A percentile compares a stretch with the other conserved stretches of the same genome.
phyloP scores from a whole-genome alignment of 2,888 invertebrate species.

The Aphodius granarius region DNA sequence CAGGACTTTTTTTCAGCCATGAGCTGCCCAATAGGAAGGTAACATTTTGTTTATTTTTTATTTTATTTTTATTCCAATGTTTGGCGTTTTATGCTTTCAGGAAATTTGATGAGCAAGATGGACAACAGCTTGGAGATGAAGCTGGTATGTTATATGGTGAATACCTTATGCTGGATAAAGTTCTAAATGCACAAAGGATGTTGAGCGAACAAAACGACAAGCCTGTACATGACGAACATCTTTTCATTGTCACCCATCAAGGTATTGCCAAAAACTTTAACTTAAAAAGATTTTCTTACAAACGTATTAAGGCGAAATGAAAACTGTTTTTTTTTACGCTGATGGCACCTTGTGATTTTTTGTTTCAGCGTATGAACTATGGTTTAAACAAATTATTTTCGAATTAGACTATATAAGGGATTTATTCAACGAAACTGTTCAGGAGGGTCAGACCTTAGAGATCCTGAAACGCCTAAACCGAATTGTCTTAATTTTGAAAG shows the following conservation, averaged over 20 bases:
- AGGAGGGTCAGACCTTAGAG: constrained; percentile 90
- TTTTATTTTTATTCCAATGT: neutral
- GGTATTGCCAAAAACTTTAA: constrained; percentile 58
- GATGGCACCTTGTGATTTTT: too few species aligned
- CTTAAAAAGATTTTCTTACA: neutral
- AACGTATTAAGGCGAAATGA: neutral
- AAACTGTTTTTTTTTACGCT: neutral
- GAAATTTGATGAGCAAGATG: constrained; percentile 51
- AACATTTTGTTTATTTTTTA: constrained; percentile 4
- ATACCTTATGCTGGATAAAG: constrained; percentile 87
- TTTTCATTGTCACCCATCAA: constrained; percentile 98
- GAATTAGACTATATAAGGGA: constrained; percentile 92
- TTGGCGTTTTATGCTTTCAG: neutral
- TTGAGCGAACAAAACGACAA: constrained; percentile 72
- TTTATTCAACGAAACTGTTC: constrained; percentile 76
- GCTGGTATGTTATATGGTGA: constrained; percentile 88
- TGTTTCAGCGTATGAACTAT: constrained; percentile 90
- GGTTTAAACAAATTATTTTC: constrained; percentile 99
- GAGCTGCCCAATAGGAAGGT: constrained; percentile 45
- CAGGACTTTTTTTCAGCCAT: constrained; percentile 35
- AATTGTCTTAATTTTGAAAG: constrained; percentile 90
- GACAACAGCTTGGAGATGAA: constrained; percentile 65
- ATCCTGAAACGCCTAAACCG: constrained; percentile 90
- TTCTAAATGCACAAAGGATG: constrained; percentile 80
- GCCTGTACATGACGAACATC: constrained; percentile 93